Base-by-base conservation (phyloP, 2,113 vertebrate species). In the Ctenodactylus gundi region DNA sequence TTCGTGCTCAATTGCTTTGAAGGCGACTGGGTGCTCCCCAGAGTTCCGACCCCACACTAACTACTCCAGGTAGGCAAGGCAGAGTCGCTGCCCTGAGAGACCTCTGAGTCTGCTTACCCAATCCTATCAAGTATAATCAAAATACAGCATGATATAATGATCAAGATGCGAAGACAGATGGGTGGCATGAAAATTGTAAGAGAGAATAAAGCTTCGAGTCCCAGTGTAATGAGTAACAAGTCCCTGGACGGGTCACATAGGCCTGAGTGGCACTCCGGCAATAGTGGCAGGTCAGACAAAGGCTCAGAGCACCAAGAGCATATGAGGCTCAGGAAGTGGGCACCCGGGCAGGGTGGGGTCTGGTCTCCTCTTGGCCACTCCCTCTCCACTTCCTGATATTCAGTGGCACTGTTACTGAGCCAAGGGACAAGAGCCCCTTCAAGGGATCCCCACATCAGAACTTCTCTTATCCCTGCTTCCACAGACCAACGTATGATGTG, bases 261-360 rank as follows among this genome's bases (percentile, higher is more conserved):
- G 31, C 62, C 20, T 0, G 23, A 27, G 46, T 12, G 44, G 46
- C 36, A 21, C 9, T 29, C 31, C 7, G 6, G 67, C 13, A 14
- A 31, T 20, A 17, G 8, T 12, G 57, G 5, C 23, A 18, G 0
- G 21, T 1, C 8, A 15, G 53, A 29, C 49, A 36, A n/a, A 81
- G 41, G 20, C 34, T 29, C 6, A 0, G n/a, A 15, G 12, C 17
- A 1, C 0, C 0, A 31, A 41, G 36, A 27, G 21, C 34, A 39
- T n/a, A 3, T 31, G 44, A n/a, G 21, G 44, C 14, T 15, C 23
- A 31, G 29, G 76, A 29, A 17, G 34, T 8, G 21, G 34, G 27
- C 1, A 0, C 1, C 0, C 8, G 29, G 4, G 6, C 4, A 1
- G 7, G 6, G 49, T 3, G 9, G 51, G 53, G 21, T 39, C 25